Percentiles rank a stretch among this genome's conserved stretches.
Conservation (phyloP, 2,113 vertebrate species). For the Chaetura pelagica region DNA sequence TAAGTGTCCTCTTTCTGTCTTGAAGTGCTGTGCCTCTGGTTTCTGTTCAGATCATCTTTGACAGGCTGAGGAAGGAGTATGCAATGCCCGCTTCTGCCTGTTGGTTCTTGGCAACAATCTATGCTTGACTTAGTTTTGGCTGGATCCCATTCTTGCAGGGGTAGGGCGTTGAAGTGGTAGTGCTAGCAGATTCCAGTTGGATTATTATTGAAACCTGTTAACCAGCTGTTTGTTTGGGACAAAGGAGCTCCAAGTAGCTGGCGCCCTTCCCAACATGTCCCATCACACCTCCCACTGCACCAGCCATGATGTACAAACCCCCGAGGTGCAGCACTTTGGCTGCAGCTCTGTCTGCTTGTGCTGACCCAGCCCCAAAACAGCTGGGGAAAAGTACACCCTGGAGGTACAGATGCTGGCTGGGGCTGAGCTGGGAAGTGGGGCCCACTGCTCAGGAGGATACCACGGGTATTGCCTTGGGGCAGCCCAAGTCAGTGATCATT, state of each 20-base stretch:
- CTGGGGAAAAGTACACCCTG: fast-evolving
- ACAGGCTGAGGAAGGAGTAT: no score
- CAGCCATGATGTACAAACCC: fast-evolving
- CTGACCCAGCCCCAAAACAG: background rate
- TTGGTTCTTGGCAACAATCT: background rate
- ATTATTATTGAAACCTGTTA: background rate
- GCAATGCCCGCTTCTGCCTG: background rate
- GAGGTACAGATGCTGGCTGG: fast-evolving
- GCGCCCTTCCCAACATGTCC: background rate
- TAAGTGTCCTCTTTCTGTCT: background rate
- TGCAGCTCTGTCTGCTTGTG: fast-evolving
- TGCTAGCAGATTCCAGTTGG: background rate
- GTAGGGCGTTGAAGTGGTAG: background rate
- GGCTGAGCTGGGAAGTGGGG: background rate
- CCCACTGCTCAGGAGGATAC: fast-evolving
- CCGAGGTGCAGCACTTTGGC: fast-evolving
- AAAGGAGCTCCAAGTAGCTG: background rate
- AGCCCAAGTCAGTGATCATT: background rate
- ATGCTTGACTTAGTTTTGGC: background rate
- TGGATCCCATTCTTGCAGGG: background rate
- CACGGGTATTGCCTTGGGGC: fast-evolving
- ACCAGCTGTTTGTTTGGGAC: background rate
- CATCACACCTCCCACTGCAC: fast-evolving
- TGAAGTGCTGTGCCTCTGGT: background rate
- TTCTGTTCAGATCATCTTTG: background rate